A percentile compares a stretch with the other conserved stretches of the same genome.
Evolutionary conservation across 2,797 vertebrate species (phyloP).

Genomic region (Sylvilagus floridanus): DNA sequence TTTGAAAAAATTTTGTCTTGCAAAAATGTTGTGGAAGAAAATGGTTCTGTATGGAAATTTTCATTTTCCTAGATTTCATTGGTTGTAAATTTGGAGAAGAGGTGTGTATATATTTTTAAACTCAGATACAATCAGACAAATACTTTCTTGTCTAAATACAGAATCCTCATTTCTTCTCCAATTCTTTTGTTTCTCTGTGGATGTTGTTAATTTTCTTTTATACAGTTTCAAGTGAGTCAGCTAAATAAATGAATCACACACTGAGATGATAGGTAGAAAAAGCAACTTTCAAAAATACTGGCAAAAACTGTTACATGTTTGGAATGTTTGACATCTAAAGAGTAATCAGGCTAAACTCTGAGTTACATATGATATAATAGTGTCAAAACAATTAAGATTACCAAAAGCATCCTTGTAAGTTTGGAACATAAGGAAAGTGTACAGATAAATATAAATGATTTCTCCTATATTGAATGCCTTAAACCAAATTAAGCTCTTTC

Average conservation of each 20-base stretch:
- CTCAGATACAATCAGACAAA: conserved; percentile 38
- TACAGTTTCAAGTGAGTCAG: conserved; percentile 21
- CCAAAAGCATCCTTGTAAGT: conserved; percentile 56
- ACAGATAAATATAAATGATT: conserved; percentile 51
- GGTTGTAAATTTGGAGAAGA: not conserved
- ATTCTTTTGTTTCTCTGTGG: not conserved
- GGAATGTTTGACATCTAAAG: conserved; percentile 65
- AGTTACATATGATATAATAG: conserved; percentile 17
- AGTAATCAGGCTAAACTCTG: conserved; percentile 61
- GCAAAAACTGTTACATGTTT: conserved; percentile 60
- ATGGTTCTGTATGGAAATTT: not conserved
- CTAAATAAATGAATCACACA: conserved; percentile 63
- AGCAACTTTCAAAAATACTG: conserved; percentile 47
- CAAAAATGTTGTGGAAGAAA: not conserved
- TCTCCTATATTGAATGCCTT: conserved; percentile 26
- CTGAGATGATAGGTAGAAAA: conserved; percentile 70
- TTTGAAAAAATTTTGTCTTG: not conserved
- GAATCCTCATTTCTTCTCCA: conserved; percentile 23
- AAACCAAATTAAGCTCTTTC: conserved; percentile 61
- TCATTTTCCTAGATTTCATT: not conserved
- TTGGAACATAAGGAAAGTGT: conserved; percentile 61
- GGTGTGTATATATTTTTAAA: not conserved
- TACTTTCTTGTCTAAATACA: conserved; percentile 51
- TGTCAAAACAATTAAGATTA: conserved; percentile 74
- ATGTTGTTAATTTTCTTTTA: conserved; percentile 63